Conservation (phyloP, 2,113 vertebrate species). For the Sciurus niger region DNA sequence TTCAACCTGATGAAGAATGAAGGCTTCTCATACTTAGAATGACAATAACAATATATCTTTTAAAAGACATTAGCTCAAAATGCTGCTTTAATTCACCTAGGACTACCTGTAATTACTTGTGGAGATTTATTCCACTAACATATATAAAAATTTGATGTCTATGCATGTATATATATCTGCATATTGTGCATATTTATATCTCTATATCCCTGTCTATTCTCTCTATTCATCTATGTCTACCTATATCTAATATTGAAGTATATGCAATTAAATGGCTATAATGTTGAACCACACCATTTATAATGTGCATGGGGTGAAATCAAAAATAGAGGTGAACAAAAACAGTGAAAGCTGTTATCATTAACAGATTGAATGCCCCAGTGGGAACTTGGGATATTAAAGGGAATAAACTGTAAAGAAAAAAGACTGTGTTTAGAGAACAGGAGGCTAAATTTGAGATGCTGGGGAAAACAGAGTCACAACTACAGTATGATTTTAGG, state of each 20-base stretch:
- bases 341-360: background rate
- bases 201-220: background rate
- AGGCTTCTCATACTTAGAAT: background rate
- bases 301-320: background rate
- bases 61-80: background rate
- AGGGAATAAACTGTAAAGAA: background rate
- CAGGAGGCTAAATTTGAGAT: background rate
- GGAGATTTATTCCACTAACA: background rate
- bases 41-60: background rate
- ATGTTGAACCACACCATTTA: background rate
- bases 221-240: background rate
- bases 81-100: background rate
- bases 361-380: background rate
- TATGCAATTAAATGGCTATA: background rate
- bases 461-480: background rate
- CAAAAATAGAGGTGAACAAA: background rate
- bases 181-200: background rate
- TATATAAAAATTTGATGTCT: background rate
- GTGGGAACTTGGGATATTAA: background rate
- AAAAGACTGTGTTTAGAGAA: background rate
- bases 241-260: background rate
- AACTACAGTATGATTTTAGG: background rate
- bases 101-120: background rate
- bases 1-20: background rate
- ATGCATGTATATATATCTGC: no score